Evolutionary conservation across 2,888 invertebrate genomes (phyloP).

Genomic region (Ptilodon capucinus): DNA sequence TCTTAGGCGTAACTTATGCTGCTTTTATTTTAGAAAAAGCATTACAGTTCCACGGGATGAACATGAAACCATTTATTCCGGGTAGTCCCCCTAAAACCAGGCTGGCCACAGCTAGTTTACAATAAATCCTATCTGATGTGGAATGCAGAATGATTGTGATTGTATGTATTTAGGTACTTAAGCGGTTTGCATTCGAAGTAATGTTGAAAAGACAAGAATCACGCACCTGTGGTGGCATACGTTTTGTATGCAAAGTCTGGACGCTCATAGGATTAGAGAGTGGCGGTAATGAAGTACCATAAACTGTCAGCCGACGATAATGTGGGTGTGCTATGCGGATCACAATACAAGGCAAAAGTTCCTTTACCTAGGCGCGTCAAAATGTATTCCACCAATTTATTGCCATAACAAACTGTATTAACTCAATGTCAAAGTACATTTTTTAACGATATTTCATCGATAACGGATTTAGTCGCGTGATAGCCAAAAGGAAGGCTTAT

Average conservation of each 20-base stretch:
- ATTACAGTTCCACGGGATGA: too few relatives aligned
- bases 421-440: too few relatives aligned
- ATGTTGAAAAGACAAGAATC: constrained; percentile 50
- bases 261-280: constrained; percentile 1
- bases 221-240: constrained; percentile 36
- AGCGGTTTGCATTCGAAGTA: constrained; percentile 61
- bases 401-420: too few relatives aligned
- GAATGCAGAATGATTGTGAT: constrained; percentile 69
- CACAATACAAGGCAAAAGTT: background rate
- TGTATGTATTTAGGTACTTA: constrained; percentile 76
- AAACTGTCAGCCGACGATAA: background rate
- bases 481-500: too few relatives aligned
- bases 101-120: too few relatives aligned
- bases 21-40: too few relatives aligned
- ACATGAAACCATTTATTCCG: too few relatives aligned
- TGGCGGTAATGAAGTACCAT: constrained; percentile 1
- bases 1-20: too few relatives aligned
- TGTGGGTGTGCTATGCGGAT: background rate
- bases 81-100: too few relatives aligned
- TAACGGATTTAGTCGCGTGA: too few relatives aligned
- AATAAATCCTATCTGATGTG: constrained; percentile 75
- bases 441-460: too few relatives aligned
- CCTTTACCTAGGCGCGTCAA: background rate
- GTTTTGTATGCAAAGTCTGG: constrained; percentile 12
- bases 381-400: too few relatives aligned